Percentiles rank a stretch among this genome's conserved stretches.
These are phyloP conservation scores for Falco concolor DNA, from an alignment of 2,797 vertebrate species.

Conservation along the genomic window DNA sequence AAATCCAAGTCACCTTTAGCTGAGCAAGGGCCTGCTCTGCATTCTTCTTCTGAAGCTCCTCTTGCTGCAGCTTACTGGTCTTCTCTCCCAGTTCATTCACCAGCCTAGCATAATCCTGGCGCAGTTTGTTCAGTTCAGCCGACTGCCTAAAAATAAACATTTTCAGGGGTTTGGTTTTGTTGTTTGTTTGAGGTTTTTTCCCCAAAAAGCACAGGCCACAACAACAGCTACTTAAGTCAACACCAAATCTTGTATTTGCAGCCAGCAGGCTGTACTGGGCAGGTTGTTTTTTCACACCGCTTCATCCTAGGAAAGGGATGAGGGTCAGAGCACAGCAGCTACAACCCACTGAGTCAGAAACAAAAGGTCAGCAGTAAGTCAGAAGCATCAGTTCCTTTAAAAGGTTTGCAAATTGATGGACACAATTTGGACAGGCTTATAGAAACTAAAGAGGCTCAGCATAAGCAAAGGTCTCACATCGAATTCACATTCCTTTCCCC, in stretches of 20 bases:
- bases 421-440: neutral
- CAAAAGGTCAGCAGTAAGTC: neutral
- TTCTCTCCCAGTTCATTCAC: slow-evolving; percentile 91
- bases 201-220: neutral
- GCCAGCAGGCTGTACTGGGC: neutral
- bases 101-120: slow-evolving; percentile 86
- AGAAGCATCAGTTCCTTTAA: neutral
- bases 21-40: slow-evolving; percentile 86
- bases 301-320: neutral
- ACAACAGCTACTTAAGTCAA: neutral
- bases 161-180: neutral
- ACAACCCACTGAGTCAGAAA: neutral
- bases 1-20: slow-evolving; percentile 70
- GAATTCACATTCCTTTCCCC: neutral
- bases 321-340: neutral
- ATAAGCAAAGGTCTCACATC: rapidly evolving
- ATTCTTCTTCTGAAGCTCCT: slow-evolving; percentile 93
- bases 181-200: neutral
- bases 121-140: slow-evolving; percentile 91
- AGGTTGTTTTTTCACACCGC: neutral
- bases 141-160: slow-evolving; percentile 82
- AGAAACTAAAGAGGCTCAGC: neutral
- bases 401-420: neutral
- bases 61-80: slow-evolving; percentile 89
- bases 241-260: neutral